Base-by-base conservation (phyloP, 2,888 invertebrate genomes). In the Cryptosula pallasiana region DNA sequence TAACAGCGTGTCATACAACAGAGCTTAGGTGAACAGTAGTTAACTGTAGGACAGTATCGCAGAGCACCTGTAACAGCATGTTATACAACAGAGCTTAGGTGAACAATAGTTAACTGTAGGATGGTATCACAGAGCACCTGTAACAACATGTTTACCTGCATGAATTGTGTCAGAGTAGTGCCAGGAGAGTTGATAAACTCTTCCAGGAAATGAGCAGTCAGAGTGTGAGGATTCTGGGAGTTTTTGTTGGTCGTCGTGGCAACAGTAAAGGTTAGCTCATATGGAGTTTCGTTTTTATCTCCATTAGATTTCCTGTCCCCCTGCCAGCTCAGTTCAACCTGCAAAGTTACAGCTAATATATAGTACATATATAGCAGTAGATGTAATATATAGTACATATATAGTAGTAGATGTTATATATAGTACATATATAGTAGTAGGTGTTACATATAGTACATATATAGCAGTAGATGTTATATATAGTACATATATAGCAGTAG, bases 31-130 rank as follows among this genome's bases (percentile, higher is more conserved):
- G 91, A 78, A 97, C 90, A 3, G 95, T 94, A 74, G 92, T 90
- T 77, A 96, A 87, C 0, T 96, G 95, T 75, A 90, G 90, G 84
- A 95, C 92, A 1, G 96, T 95, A 84, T 95, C 95, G 78, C 93
- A 91, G 57, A 97, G 87, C 71, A 94, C 89, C 80, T 94, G 91
- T 1, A 76, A 73, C 5, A 5, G n/a, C 3, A 57, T 57, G 57
- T 57, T 13, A 23, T n/a, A n/a, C n/a, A n/a, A n/a, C n/a, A n/a
- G n/a, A n/a, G n/a, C n/a, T n/a, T n/a, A n/a, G n/a, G n/a, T n/a
- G n/a, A n/a, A n/a, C n/a, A n/a, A n/a, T n/a, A n/a, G n/a, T n/a
- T n/a, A n/a, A n/a, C n/a, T n/a, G n/a, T n/a, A n/a, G n/a, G n/a
- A n/a, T n/a, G n/a, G n/a, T n/a, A n/a, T n/a, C n/a, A n/a, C n/a